Evolutionary conservation across 2,797 vertebrate genomes (phyloP).

Genomic region (Sardinella longiceps): DNA sequence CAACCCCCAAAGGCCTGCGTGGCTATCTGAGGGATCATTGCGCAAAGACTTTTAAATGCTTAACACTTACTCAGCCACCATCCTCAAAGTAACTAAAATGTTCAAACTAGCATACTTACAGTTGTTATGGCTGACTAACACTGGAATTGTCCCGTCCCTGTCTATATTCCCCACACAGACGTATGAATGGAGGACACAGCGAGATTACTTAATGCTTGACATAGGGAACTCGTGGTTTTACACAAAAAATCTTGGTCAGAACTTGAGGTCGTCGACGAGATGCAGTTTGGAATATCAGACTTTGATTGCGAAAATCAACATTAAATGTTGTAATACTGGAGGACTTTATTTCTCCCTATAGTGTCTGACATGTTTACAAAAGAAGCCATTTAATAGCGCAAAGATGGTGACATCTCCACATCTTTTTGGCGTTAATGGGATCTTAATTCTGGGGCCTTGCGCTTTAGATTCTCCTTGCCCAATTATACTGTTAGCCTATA

Average conservation of each 20-base stretch:
- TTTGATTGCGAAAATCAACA: background rate
- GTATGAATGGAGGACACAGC: background rate
- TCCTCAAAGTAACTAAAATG: background rate
- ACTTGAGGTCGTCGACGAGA: background rate
- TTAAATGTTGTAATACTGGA: background rate
- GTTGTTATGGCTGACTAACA: background rate
- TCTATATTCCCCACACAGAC: background rate
- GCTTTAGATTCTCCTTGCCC: background rate
- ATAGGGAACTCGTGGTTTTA: background rate
- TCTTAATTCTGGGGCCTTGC: background rate
- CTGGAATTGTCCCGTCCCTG: background rate
- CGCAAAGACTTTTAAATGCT: constrained; percentile 17
- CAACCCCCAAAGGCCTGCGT: constrained; percentile 33
- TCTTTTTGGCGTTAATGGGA: background rate
- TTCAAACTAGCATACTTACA: background rate
- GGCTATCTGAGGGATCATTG: constrained; percentile 30
- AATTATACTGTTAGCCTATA: background rate
- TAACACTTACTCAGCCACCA: constrained; percentile 16
- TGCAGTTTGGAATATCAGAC: background rate
- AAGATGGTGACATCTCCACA: background rate
- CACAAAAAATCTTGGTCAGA: background rate
- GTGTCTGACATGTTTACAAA: background rate
- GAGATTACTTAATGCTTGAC: background rate
- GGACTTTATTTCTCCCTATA: background rate
- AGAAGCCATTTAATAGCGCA: background rate